These are phyloP conservation scores for Diaperis boleti DNA, from an alignment of 2,888 invertebrate species.

Conservation along the genomic window DNA sequence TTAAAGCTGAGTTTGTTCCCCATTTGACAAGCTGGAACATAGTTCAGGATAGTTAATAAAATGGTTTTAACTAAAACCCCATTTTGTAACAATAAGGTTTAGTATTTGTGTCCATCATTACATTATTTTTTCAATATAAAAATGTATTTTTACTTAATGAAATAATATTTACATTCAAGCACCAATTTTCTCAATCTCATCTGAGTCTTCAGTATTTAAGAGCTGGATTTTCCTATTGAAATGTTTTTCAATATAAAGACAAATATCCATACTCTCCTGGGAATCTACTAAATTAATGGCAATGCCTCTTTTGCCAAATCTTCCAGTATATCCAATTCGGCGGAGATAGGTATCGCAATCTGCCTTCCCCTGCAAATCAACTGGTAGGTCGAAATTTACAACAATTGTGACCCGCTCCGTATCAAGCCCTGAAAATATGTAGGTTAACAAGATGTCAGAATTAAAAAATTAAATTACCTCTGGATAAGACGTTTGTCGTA, in stretches of 20 bases:
- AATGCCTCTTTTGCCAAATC: conserved; percentile 97
- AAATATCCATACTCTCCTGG: conserved; percentile 76
- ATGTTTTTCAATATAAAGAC: conserved; percentile 86
- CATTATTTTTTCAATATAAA: neutral
- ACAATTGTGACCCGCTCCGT: conserved; percentile 98
- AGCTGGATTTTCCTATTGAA: conserved; percentile 88
- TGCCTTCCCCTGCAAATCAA: conserved; percentile 83
- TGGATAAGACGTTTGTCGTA: conserved; percentile 88
- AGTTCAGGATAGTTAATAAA: too few relatives aligned
- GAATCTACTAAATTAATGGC: conserved; percentile 97
- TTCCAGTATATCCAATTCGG: conserved; percentile 96
- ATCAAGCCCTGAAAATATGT: conserved; percentile 79
- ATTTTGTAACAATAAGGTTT: too few relatives aligned
- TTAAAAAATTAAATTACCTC: conserved; percentile 74
- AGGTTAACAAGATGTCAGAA: too few relatives aligned
- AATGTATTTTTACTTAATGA: neutral
- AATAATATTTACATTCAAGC: conserved; percentile 13
- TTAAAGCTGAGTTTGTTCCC: too few relatives aligned
- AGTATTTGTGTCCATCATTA: neutral
- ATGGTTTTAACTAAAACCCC: too few relatives aligned
- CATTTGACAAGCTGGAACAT: too few relatives aligned
- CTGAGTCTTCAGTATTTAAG: conserved; percentile 90
- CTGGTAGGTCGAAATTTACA: conserved; percentile 97
- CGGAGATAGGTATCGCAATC: conserved; percentile 99
- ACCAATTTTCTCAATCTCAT: conserved; percentile 92